Base-by-base conservation (phyloP, 1,140 invertebrate species). In the Chymomyza costata region DNA sequence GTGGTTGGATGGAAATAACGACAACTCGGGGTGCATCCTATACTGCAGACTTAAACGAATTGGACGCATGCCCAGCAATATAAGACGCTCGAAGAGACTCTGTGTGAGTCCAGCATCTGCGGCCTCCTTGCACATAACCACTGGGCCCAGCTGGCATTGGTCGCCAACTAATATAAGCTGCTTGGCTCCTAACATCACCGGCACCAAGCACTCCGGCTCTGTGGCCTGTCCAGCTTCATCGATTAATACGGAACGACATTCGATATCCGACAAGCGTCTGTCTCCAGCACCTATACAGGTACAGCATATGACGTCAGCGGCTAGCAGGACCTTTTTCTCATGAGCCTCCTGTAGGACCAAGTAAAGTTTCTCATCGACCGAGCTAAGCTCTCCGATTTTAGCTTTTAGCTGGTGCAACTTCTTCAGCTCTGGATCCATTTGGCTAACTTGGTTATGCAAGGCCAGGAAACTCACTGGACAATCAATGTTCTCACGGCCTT, bases 91-190 rank as follows among this genome's bases (percentile, higher is more conserved):
- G 86, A 99, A 99, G 2, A 99, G 88, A 13, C 96, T 98, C 84
- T 99, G 97, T 0, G 95, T 96, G 0, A 99, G 89, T 0, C 97
- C 97, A 25, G 97, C 97, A 52, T 94, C 90, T 0, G 96, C 95
- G 0, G 97, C 97, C 85, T 99, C 98, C 85, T 99, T 99, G 86
- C 97, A 99, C 97, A 99, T 99, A 0, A 98, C 97, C 0, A 98
- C 97, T 0, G 97, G 97, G 0, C 97, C 97, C 13, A 99, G 87
- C 86, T 99, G 97, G 76, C 97, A 99, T 86, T 99, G 97, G 88
- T 99, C 97, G 1, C 98, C 97, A 1, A 99, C 97, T 0, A 99
- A 88, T 53, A 98, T 96, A 1, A 98, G 86, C 86, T 97, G 90
- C 76, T 97, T 93, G 2, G 96, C 97, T 14, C 97, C 97, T 0